Evolutionary conservation across 2,113 vertebrate species (phyloP).

Genomic region (Tor tambroides): DNA sequence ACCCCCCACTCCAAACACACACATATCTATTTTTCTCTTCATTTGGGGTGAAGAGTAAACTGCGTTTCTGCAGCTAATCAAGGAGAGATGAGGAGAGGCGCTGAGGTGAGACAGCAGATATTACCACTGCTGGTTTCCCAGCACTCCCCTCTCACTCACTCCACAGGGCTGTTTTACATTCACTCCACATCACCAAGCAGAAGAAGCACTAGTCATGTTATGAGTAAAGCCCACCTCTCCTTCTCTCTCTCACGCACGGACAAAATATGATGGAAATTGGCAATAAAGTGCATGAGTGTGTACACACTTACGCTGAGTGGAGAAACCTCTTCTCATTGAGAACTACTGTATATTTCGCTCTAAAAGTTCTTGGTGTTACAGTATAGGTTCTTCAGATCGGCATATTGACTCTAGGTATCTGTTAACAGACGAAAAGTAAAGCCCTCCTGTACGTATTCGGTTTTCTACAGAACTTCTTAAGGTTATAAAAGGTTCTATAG

Average conservation of each 20-base stretch:
- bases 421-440: background rate
- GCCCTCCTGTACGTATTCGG: background rate
- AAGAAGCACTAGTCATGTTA: constrained; percentile 11
- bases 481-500: background rate
- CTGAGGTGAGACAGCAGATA: constrained; percentile 78
- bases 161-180: constrained; percentile 3
- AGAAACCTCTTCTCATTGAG: background rate
- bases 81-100: constrained; percentile 75
- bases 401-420: background rate
- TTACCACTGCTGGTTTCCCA: constrained; percentile 61
- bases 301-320: background rate
- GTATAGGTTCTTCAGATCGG: background rate
- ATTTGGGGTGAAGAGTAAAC: constrained; percentile 72
- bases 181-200: constrained; percentile 35
- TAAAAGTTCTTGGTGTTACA: background rate
- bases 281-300: background rate
- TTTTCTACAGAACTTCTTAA: background rate
- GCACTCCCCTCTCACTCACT: background rate
- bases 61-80: constrained; percentile 80
- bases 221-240: background rate
- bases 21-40: constrained; percentile 63
- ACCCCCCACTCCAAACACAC: constrained; percentile 48
- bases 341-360: background rate
- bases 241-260: background rate
- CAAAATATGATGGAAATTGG: constrained; percentile 4